Conservation (phyloP, 2,888 invertebrate species). For the Brenthis hecate region DNA sequence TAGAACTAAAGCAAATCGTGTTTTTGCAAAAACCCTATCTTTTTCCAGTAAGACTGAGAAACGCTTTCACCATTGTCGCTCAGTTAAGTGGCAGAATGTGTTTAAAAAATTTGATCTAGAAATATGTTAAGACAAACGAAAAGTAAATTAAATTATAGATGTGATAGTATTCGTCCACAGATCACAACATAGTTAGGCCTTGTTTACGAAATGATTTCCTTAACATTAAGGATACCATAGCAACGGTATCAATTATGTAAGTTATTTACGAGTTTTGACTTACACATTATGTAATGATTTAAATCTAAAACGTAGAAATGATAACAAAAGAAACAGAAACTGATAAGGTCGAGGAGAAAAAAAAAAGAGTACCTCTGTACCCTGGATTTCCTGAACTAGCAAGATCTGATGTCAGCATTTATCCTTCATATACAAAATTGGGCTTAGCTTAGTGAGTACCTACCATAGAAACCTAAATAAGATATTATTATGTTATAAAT, state of each 20-base stretch:
- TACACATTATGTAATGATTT: not conserved
- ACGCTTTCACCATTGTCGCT: no score
- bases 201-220: not conserved
- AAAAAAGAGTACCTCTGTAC: conserved; percentile 60
- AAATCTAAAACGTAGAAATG: conserved; percentile 37
- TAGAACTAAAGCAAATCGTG: no score
- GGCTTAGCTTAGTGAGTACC: conserved; percentile 84
- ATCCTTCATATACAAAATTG: conserved; percentile 83
- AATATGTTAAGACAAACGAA: no score
- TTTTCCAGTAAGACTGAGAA: no score
- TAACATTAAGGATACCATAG: conserved; percentile 19
- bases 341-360: conserved; percentile 45
- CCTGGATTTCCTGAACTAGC: conserved; percentile 80
- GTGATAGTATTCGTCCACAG: no score
- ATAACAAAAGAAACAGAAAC: conserved; percentile 36
- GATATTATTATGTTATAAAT: not conserved
- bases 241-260: conserved; percentile 24
- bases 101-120: no score
- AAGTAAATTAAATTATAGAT: no score
- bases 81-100: no score
- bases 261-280: not conserved
- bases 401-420: conserved; percentile 83
- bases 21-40: no score
- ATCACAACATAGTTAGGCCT: no score
- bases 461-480: conserved; percentile 40